Percentiles rank a stretch among this genome's conserved stretches.
Conservation (phyloP, 2,797 vertebrate genomes). For the Anguilla anguilla region DNA sequence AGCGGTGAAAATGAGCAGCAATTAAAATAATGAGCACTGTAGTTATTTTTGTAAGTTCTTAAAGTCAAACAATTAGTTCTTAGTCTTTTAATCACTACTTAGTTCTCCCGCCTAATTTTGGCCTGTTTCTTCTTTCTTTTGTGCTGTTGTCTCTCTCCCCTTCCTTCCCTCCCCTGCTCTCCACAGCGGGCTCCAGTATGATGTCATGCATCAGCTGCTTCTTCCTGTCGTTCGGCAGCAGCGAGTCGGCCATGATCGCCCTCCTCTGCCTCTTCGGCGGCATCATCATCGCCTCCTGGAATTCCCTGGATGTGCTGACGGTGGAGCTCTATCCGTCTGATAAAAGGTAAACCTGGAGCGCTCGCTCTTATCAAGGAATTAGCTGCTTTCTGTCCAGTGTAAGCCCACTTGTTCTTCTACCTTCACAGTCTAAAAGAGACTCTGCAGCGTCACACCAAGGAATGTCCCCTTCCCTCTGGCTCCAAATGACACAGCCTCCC, state of each 20-base stretch:
- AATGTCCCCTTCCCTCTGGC: background rate
- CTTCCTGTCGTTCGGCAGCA: conserved; percentile 96
- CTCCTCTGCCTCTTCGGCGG: conserved; percentile 95
- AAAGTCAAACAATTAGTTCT: background rate
- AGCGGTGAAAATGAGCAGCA: background rate
- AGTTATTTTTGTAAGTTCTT: conserved; percentile 1
- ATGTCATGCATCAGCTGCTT: conserved; percentile 97
- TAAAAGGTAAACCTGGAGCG: conserved; percentile 77
- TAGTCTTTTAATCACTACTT: background rate
- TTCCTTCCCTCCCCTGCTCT: background rate
- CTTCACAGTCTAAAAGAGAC: background rate
- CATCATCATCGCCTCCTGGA: conserved; percentile 98
- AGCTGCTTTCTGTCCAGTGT: background rate
- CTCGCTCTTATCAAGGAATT: background rate
- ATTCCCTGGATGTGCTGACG: conserved; percentile 90
- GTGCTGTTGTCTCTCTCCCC: background rate
- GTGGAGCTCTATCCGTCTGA: conserved; percentile 96
- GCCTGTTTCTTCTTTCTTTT: background rate
- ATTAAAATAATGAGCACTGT: background rate
- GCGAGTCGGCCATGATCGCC: conserved; percentile 96
- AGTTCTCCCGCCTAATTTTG: background rate
- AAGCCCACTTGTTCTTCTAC: background rate
- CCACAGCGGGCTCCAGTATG: conserved; percentile 90
- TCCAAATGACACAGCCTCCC: background rate
- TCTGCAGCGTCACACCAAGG: background rate